These are phyloP conservation scores for Fragariocoptes setiger DNA, from an alignment of 1,140 invertebrate genomes.

Conservation along the genomic window DNA sequence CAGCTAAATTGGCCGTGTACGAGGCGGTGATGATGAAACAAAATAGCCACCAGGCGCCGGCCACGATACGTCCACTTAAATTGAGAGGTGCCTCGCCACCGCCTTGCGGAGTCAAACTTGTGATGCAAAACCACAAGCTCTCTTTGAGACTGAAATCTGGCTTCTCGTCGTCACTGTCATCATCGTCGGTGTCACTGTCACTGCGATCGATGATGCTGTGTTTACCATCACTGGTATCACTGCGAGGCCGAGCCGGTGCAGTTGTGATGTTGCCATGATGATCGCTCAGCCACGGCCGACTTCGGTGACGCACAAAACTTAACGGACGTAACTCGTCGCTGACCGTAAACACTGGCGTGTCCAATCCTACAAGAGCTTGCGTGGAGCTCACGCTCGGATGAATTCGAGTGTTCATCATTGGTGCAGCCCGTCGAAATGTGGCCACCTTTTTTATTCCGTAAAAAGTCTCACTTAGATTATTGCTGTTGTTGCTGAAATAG, in stretches of 20 bases:
- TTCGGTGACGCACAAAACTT: neutral
- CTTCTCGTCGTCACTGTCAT: slow-evolving; percentile 68
- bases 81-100: slow-evolving; percentile 86
- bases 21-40: slow-evolving; percentile 94
- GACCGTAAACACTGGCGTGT: neutral
- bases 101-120: slow-evolving; percentile 70
- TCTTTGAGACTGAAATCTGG: slow-evolving; percentile 79
- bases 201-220: neutral
- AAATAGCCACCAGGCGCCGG: slow-evolving; percentile 90
- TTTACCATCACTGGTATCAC: neutral
- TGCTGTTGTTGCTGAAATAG: neutral
- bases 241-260: neutral
- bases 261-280: neutral
- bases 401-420: too few relatives aligned
- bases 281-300: too few relatives aligned
- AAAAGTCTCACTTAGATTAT: neutral
- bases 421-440: neutral
- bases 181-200: slow-evolving; percentile 57
- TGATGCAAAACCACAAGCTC: slow-evolving; percentile 96
- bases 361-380: neutral
- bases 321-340: neutral
- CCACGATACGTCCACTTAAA: slow-evolving; percentile 57
- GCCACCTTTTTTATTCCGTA: neutral
- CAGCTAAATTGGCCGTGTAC: slow-evolving; percentile 83
- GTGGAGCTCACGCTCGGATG: neutral